Conservation (phyloP, 2,113 vertebrate species). For the Lichenostomus cassidix region DNA sequence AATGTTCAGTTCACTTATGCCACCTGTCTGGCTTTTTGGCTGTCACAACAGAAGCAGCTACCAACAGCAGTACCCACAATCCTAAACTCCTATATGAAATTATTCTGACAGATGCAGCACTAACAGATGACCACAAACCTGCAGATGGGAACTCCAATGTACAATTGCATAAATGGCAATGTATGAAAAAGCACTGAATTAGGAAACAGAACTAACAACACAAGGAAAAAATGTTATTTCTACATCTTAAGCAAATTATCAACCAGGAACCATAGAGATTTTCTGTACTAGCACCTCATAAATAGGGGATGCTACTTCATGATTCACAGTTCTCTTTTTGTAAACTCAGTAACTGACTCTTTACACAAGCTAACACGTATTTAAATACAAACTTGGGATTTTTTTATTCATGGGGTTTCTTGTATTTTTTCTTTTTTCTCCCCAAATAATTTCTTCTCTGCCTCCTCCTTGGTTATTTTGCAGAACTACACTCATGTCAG, state of each 20-base stretch:
- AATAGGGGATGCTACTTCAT: not conserved
- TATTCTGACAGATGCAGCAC: not conserved
- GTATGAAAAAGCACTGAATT: not conserved
- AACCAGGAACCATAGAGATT: not conserved
- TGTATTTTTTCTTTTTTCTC: too few relatives aligned
- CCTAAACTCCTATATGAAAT: not conserved
- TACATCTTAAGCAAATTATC: not conserved
- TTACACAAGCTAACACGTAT: not conserved
- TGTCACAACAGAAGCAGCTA: not conserved
- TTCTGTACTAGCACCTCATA: not conserved
- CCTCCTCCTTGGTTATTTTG: not conserved
- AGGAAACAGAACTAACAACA: not conserved
- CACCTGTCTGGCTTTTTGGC: not conserved
- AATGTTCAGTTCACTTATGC: not conserved
- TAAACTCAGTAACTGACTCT: not conserved
- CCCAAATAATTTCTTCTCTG: not conserved
- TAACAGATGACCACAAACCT: not conserved
- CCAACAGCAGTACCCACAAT: not conserved
- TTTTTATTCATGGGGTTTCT: not conserved
- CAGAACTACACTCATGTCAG: not conserved
- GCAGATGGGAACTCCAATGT: not conserved
- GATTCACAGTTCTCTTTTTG: not conserved
- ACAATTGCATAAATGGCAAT: not conserved
- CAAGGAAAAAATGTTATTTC: not conserved
- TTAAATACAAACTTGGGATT: not conserved